Base-by-base conservation (phyloP, 53 echinoderm and acorn worm genomes). In the Temnopleurus reevesii region DNA sequence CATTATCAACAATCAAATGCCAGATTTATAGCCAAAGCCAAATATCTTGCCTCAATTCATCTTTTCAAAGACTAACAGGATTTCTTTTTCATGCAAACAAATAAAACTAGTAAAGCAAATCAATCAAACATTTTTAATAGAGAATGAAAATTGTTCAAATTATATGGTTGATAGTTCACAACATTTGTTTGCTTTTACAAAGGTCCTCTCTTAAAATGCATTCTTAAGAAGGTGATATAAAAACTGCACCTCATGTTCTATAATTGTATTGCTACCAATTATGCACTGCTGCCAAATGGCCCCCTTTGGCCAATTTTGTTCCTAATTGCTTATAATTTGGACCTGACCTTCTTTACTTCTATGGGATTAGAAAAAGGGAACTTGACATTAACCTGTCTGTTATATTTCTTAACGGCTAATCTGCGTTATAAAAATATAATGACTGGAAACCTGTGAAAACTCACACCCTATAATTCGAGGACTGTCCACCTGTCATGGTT, bases 131-230 rank as follows among this genome's bases (percentile, higher is more conserved):
- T n/a, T n/a, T n/a, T n/a, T n/a, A n/a, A n/a, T n/a, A n/a, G n/a
- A n/a, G n/a, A n/a, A n/a, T n/a, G n/a, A n/a, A n/a, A n/a, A n/a
- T n/a, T n/a, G n/a, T n/a, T n/a, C n/a, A n/a, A n/a, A n/a, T n/a
- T n/a, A n/a, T n/a, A n/a, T n/a, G n/a, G n/a, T n/a, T n/a, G n/a
- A n/a, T n/a, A n/a, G n/a, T n/a, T 15, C 13, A 66, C 18, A 66
- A 66, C 71, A 66, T 38, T n/a, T 66, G 21, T 41, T 66, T 38
- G 38, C 71, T 66, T 66, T 66, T n/a, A 56, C 71, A 66, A 66
- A 66, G 71, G 71, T 66, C 19, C 41, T 66, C 27, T 41, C 41
- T 5, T 38, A 38, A n/a, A n/a, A 38, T 38, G 21, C 8, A 5
- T 61, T 29, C 61, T 61, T 27, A 61, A 31, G 29, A 31, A n/a